Conservation (phyloP, 1,140 invertebrate genomes). For the Manduca sexta region DNA sequence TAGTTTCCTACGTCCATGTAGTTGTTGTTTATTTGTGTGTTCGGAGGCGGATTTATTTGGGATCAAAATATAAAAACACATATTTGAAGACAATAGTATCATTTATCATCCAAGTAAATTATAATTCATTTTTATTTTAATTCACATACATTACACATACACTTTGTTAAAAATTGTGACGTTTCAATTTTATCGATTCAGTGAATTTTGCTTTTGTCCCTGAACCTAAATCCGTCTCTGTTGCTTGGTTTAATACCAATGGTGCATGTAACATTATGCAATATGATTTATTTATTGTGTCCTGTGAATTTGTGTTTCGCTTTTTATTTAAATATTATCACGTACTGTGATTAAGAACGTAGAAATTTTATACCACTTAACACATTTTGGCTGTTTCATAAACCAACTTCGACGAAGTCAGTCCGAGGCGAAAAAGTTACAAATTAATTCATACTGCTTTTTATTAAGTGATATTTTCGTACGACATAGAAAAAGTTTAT, state of each 20-base stretch:
- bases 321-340: constrained; percentile 46
- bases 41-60: background rate
- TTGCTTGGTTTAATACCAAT: background rate
- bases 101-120: no score
- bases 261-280: constrained; percentile 37
- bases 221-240: background rate
- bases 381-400: no score
- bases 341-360: constrained; percentile 6
- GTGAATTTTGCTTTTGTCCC: background rate
- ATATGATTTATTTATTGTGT: constrained; percentile 50
- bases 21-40: constrained; percentile 11
- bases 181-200: no score
- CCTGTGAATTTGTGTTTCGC: constrained; percentile 70
- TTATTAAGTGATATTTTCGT: no score
- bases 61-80: background rate
- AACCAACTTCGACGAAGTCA: no score
- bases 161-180: no score
- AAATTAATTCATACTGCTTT: no score
- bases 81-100: no score
- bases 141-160: no score
- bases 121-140: no score
- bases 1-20: constrained; percentile 11
- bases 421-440: no score
- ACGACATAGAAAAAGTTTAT: no score
- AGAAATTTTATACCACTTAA: constrained; percentile 2